phyloP scores from a whole-genome alignment of 2,888 invertebrate genomes.

The Spisula subtruncata region DNA sequence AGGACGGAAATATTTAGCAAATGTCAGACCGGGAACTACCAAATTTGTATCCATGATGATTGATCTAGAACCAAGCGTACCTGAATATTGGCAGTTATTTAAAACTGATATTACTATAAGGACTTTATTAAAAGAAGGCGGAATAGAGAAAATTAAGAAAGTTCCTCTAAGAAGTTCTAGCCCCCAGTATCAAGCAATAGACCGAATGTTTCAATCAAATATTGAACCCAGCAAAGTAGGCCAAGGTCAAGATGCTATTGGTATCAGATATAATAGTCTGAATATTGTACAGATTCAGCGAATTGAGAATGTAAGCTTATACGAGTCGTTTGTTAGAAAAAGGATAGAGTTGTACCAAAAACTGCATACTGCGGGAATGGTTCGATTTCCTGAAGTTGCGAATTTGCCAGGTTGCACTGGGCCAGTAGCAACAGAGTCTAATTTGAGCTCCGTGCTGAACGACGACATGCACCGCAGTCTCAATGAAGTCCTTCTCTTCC shows the following conservation, averaged over 20 bases:
- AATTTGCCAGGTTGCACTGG: constrained; percentile 10
- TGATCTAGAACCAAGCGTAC: constrained; percentile 45
- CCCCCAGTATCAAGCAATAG: constrained; percentile 61
- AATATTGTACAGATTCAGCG: constrained; percentile 74
- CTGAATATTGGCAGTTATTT: constrained; percentile 51
- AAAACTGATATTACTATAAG: constrained; percentile 27
- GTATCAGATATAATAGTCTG: constrained; percentile 49
- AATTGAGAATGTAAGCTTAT: constrained; percentile 77
- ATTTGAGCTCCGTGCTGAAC: background rate
- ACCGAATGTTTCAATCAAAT: constrained; percentile 66
- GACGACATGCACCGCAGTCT: constrained; percentile 47
- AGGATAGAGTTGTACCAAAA: constrained; percentile 66
- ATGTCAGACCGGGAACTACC: constrained; percentile 42
- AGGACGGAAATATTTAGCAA: background rate
- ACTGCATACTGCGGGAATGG: constrained; percentile 40
- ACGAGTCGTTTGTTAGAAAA: constrained; percentile 68
- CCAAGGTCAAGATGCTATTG: constrained; percentile 74
- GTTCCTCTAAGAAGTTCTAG: background rate
- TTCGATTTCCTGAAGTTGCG: constrained; percentile 33
- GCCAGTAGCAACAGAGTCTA: background rate
- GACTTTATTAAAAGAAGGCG: background rate
- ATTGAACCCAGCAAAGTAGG: constrained; percentile 69
- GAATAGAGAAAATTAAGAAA: background rate
- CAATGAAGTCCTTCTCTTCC: constrained; percentile 78
- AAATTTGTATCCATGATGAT: constrained; percentile 64